phyloP scores from a whole-genome alignment of 2,797 vertebrate genomes.

The Neosalanx taihuensis region DNA sequence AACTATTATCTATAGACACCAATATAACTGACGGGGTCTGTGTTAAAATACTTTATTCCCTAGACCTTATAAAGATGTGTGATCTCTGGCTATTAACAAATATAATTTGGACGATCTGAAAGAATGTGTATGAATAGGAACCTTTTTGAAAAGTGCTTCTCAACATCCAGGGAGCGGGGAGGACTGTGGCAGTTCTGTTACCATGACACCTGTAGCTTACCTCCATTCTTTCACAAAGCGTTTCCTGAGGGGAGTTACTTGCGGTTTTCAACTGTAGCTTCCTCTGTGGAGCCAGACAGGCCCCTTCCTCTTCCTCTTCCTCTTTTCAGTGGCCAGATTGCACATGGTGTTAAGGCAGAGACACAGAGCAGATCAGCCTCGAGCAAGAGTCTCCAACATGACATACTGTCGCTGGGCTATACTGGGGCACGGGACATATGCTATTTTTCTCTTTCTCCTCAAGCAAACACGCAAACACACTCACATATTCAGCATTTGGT shows the following conservation, averaged over 20 bases:
- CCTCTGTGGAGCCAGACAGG: constrained; percentile 13
- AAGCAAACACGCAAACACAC: constrained; percentile 8
- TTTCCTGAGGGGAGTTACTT: constrained; percentile 16
- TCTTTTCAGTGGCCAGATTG: not conserved
- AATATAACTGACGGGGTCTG: not conserved
- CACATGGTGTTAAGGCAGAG: not conserved
- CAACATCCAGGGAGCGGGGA: constrained; percentile 14
- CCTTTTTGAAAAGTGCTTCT: constrained; percentile 22
- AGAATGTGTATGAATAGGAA: constrained; percentile 14
- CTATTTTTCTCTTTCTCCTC: constrained; percentile 6
- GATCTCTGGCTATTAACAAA: no score
- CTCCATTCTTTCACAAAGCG: constrained; percentile 3
- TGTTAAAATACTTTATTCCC: not conserved
- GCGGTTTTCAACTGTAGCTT: constrained; percentile 24
- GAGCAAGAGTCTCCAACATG: not conserved
- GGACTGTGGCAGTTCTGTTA: constrained; percentile 25
- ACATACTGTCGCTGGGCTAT: not conserved
- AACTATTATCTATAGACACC: no score
- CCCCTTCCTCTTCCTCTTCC: not conserved
- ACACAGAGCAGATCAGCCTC: not conserved
- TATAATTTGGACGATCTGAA: not conserved
- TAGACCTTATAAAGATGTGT: no score
- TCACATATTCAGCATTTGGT: not conserved
- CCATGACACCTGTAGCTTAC: constrained; percentile 31
- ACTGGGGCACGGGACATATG: not conserved